A percentile compares a stretch with the other conserved stretches of the same genome.
Conservation (phyloP, 92 coral and sea anemone genomes). For the Phymanthus crucifer region DNA sequence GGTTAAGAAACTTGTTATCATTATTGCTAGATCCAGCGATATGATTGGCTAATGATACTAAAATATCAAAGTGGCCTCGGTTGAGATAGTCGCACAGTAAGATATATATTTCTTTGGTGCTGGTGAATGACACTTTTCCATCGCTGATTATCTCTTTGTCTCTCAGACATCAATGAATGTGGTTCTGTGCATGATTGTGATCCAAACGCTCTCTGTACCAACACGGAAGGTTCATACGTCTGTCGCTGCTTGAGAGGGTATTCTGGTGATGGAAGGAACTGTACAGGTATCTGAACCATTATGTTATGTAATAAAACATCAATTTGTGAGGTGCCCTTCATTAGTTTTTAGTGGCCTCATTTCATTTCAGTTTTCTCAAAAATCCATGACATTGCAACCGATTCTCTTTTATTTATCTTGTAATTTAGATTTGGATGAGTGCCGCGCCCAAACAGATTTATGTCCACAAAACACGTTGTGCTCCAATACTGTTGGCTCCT, state of each 20-base stretch:
- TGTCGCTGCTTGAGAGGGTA: constrained; percentile 55
- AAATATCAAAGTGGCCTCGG: too few relatives aligned
- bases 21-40: too few relatives aligned
- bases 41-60: too few relatives aligned
- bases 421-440: constrained; percentile 72
- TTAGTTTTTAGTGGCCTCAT: too few relatives aligned
- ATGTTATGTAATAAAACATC: not conserved
- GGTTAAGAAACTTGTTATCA: too few relatives aligned
- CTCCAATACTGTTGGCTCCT: constrained; percentile 57
- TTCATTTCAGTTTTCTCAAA: too few relatives aligned
- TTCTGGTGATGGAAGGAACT: constrained; percentile 50
- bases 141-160: not conserved
- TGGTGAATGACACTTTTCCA: not conserved
- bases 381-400: too few relatives aligned
- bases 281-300: constrained; percentile 34
- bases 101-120: too few relatives aligned
- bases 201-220: constrained; percentile 37
- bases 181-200: constrained; percentile 21
- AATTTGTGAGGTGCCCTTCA: too few relatives aligned
- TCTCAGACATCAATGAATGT: constrained; percentile 52
- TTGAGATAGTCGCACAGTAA: too few relatives aligned
- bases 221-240: constrained; percentile 40
- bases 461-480: constrained; percentile 66
- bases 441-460: constrained; percentile 34
- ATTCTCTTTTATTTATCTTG: not conserved